Base-by-base conservation (phyloP, 2,113 vertebrate genomes). In the Chloropsis cyanopogon region DNA sequence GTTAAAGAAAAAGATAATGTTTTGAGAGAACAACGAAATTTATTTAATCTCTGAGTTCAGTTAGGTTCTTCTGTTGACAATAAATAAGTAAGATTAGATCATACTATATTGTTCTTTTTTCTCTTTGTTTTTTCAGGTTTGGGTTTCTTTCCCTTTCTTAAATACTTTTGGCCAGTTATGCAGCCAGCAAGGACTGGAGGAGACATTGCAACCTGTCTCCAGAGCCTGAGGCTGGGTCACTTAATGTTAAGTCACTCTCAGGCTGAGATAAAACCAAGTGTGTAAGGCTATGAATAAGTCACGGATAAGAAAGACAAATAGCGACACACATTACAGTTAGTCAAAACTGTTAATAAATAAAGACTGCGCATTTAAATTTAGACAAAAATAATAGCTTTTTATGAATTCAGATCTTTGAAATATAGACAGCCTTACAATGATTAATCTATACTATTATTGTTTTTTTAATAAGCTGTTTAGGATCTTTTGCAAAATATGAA, bases 91-190 rank as follows among this genome's bases (percentile, higher is more conserved):
- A 15, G 14, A 28, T 50, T 60, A n/a, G 50, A 72, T 23, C 26
- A 72, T 33, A 15, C 5, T 50, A 10, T 26, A 6, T 28, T 37
- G 7, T 3, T 54, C 2, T n/a, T 12, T 24, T 72, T 42, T 28
- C 10, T 14, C 33, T 9, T 25, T 49, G 23, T 25, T 25, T 17
- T 23, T 17, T 18, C 9, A 49, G 12, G 29, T 10, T 42, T 3
- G 8, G 14, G 1, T 1, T 25, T 37, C 42, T 42, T n/a, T 5
- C 19, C 0, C 2, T 28, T 59, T 87, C 17, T 42, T 68, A 24
- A 19, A 44, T 39, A 25, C 10, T 25, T 78, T 63, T 44, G 41
- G 17, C 11, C 23, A 85, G 24, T 37, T 80, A n/a, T 64, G 28
- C 17, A 86, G 21, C 28, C 69, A 24, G 19, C 9, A 80, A 56